Percentiles rank a stretch among this genome's conserved stretches.
Evolutionary conservation across 2,797 vertebrate genomes (phyloP).

Genomic region (Chaetodon trifasciatus): DNA sequence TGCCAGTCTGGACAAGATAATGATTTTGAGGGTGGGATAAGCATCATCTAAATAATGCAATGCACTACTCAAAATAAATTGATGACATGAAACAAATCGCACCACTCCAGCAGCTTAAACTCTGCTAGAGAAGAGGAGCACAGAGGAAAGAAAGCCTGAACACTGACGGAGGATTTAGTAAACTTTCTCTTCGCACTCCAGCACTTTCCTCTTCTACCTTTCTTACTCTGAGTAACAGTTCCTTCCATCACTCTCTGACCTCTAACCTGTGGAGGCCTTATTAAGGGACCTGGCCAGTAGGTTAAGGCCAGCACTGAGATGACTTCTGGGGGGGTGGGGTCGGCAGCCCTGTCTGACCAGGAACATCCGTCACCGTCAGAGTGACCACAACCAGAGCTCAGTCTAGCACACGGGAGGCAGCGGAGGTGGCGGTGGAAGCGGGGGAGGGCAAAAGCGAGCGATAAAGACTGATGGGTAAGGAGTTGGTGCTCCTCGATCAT

Average conservation of each 20-base stretch:
- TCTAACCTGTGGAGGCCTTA: conserved; percentile 66
- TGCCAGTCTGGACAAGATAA: conserved; percentile 73
- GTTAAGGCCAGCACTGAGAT: conserved; percentile 74
- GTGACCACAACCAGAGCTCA: conserved; percentile 71
- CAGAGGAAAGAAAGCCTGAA: conserved; percentile 56
- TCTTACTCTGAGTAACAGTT: conserved; percentile 19
- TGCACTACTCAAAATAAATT: conserved; percentile 76
- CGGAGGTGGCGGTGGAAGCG: conserved; percentile 35
- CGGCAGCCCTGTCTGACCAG: conserved; percentile 60
- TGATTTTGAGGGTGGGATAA: conserved; percentile 75
- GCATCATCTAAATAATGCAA: conserved; percentile 79
- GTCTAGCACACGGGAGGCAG: conserved; percentile 58
- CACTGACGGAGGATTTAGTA: conserved; percentile 36
- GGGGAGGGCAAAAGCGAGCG: conserved; percentile 59
- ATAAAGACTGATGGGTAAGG: conserved; percentile 85
- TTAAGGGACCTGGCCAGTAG: conserved; percentile 66
- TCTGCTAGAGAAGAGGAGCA: conserved; percentile 44
- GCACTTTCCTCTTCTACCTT: background rate
- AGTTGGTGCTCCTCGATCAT: conserved; percentile 84
- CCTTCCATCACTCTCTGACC: conserved; percentile 58
- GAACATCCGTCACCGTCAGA: conserved; percentile 81
- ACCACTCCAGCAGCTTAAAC: conserved; percentile 65
- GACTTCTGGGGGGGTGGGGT: conserved; percentile 69
- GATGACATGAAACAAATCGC: conserved; percentile 74
- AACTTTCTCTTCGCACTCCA: conserved; percentile 41